These are phyloP conservation scores for Aurelia sp. DNA, from an alignment of 30 jellyfish, hydroid and myxozoan genomes.

Conservation along the genomic window DNA sequence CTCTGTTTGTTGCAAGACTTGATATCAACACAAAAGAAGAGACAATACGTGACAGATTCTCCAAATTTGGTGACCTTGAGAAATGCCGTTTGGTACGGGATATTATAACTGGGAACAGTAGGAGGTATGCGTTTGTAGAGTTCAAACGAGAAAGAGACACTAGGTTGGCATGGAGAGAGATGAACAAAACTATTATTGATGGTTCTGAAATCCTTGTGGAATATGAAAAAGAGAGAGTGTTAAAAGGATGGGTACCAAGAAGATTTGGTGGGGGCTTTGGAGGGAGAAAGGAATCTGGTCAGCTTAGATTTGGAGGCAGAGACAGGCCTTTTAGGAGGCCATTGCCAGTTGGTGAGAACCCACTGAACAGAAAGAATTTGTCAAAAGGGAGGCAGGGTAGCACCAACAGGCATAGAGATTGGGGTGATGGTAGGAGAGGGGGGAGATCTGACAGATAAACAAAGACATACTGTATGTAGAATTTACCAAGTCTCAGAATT, in stretches of 20 bases:
- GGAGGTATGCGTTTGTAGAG: constrained; percentile 94
- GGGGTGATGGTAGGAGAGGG: constrained; percentile 9
- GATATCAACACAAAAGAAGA: constrained; percentile 80
- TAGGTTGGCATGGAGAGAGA: constrained; percentile 79
- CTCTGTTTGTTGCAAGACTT: constrained; percentile 85
- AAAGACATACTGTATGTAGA: no score
- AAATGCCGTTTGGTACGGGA: constrained; percentile 89
- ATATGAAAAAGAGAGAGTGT: constrained; percentile 80
- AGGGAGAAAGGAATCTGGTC: constrained; percentile 99
- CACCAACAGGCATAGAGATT: constrained; percentile 19
- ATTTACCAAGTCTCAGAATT: no score
- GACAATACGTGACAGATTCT: constrained; percentile 37
- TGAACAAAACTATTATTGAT: constrained; percentile 78
- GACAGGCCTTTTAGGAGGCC: constrained; percentile 98
- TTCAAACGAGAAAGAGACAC: constrained; percentile 92
- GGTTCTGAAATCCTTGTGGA: constrained; percentile 83
- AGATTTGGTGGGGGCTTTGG: constrained; percentile 99
- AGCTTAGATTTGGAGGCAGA: constrained; percentile 96
- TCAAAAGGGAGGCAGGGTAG: not conserved
- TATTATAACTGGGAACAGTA: constrained; percentile 87
- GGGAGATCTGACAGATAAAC: not conserved
- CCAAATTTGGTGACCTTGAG: constrained; percentile 80
- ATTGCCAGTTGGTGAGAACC: constrained; percentile 71
- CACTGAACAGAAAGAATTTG: constrained; percentile 17
- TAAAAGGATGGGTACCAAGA: constrained; percentile 98